Conservation (phyloP, 2,113 vertebrate genomes). For the Pongo pygmaeus region DNA sequence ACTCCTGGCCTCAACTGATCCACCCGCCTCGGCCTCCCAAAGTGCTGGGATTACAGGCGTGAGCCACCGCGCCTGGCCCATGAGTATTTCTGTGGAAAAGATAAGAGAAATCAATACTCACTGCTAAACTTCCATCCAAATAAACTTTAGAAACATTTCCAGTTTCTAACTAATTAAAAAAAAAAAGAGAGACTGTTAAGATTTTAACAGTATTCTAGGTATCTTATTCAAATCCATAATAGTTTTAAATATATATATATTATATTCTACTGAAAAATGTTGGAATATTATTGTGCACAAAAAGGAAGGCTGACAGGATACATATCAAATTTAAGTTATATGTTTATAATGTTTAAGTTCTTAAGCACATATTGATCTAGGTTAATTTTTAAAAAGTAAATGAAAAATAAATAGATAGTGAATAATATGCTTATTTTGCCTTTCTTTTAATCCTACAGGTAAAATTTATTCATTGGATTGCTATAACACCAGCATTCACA, state of each 20-base stretch:
- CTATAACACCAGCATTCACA: neutral
- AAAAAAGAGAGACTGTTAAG: neutral
- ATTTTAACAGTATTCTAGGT: neutral
- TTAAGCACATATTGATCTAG: neutral
- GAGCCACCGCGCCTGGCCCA: neutral
- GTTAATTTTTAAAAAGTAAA: constrained; percentile 1
- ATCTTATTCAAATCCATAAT: neutral
- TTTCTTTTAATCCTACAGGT: constrained; percentile 23
- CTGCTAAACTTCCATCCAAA: neutral
- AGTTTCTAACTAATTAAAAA: neutral
- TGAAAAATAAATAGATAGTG: neutral
- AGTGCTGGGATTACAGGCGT: neutral
- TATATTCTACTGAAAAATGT: constrained; percentile 21
- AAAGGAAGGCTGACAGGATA: constrained; percentile 12
- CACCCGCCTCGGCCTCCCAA: neutral
- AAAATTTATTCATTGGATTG: constrained; percentile 38
- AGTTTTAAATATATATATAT: neutral
- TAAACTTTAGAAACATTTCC: neutral
- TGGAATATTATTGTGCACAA: neutral
- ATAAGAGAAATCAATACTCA: constrained; percentile 8
- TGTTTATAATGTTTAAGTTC: neutral
- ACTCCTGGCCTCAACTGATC: neutral
- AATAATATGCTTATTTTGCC: neutral
- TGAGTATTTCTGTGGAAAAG: neutral
- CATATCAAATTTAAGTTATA: neutral